Base-by-base conservation (phyloP, 2,888 invertebrate species). In the Geophilus truncorum region DNA sequence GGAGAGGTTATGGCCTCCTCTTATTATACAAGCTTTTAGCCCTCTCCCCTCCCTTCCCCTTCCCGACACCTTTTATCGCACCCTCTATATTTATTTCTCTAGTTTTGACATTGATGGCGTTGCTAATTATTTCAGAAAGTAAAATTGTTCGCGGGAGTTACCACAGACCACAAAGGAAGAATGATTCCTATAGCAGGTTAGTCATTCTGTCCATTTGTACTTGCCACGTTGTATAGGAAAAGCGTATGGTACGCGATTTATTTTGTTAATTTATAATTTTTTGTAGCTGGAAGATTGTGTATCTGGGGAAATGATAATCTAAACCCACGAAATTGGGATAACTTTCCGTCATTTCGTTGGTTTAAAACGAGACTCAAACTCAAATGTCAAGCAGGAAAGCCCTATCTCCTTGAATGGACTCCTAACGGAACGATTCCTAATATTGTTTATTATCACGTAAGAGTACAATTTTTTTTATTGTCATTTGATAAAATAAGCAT, bases 271-370 rank as follows among this genome's bases (percentile, higher is more conserved):
- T 40, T 78, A 21, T 1, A 21, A 21, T 32, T 23, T 23, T 70
- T 10, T 34, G 28, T 86, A 90, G 94, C 93, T 82, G 96, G 96
- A 18, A 92, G 94, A 6, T 89, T 95, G 28, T 96, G 96, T 85
- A 84, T 92, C 77, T 92, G 92, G 82, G 32, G 75, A 28, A 70
- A 75, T 75, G 21, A 23, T n/a, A 7, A 62, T 32, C 90, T 90
- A 78, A 95, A 95, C 87, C 89, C 92, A 82, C 90, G 95, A 80
- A 89, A 94, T 83, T 94, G 94, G 86, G 94, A 92, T 84, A 91
- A 92, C 85, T 95, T 90, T 87, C 87, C 90, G 9, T 90, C 92
- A 0, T 97, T 96, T 88, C 92, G 92, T 85, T 93, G 94, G 25
- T 75, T 80, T 34, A 25, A 36, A 75, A 15, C 12, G 6, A 62